phyloP scores from a whole-genome alignment of 2,113 vertebrate genomes.

The Platichthys flesus region DNA sequence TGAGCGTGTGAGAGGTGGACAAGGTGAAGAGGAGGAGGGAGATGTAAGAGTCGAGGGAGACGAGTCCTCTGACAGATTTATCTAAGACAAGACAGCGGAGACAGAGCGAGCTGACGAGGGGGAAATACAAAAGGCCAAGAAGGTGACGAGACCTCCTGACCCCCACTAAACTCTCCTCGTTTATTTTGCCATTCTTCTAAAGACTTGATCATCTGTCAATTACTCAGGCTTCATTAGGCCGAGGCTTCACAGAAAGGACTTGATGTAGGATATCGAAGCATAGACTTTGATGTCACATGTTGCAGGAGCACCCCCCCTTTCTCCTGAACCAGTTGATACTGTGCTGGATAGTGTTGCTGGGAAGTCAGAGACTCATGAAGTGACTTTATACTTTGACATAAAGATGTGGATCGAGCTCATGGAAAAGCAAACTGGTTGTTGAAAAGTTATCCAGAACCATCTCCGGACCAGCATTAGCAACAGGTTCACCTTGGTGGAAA shows the following conservation, averaged over 20 bases:
- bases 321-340: no score
- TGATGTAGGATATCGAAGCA: not conserved
- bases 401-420: no score
- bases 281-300: not conserved
- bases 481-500: no score
- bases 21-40: slow-evolving; percentile 63
- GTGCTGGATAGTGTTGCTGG: no score
- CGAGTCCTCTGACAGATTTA: slow-evolving; percentile 88
- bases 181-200: not conserved
- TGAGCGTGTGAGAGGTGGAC: slow-evolving; percentile 4
- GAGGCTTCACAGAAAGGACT: not conserved
- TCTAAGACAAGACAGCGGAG: slow-evolving; percentile 86
- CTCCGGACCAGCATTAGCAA: no score
- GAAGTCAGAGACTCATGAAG: no score
- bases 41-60: not conserved
- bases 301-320: not conserved
- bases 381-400: no score
- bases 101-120: slow-evolving; percentile 52
- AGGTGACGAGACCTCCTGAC: not conserved
- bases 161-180: not conserved
- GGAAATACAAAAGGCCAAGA: slow-evolving; percentile 25
- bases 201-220: slow-evolving; percentile 1
- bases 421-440: no score
- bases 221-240: not conserved
- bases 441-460: no score